phyloP scores from a whole-genome alignment of 2,888 invertebrate species.

The Andrena marginata region DNA sequence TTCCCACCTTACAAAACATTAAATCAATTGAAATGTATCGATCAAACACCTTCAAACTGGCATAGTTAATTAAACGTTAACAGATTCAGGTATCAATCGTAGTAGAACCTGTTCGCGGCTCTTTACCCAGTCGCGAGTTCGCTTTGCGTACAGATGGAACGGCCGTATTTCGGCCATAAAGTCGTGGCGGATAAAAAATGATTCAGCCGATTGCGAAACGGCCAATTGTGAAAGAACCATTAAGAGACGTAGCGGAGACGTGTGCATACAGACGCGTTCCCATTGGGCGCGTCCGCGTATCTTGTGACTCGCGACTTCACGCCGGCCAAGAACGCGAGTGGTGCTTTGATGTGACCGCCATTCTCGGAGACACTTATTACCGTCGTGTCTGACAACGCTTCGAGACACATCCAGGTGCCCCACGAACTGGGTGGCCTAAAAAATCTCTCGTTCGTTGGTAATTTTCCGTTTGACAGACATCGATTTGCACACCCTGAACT shows the following conservation, averaged over 20 bases:
- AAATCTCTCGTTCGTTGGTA: conserved; percentile 6
- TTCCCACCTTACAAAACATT: neutral
- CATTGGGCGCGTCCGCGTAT: conserved; percentile 80
- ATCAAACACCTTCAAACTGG: neutral
- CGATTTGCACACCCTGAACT: neutral
- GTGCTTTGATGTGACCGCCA: conserved; percentile 84
- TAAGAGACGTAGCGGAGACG: conserved; percentile 72
- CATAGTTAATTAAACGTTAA: neutral
- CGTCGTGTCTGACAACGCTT: conserved; percentile 57
- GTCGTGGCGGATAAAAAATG: conserved; percentile 31
- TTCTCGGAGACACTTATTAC: conserved; percentile 84
- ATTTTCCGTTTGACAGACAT: neutral
- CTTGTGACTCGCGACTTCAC: conserved; percentile 79
- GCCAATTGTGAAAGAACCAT: conserved; percentile 76
- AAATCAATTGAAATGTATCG: neutral
- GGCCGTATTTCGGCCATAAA: conserved; percentile 9
- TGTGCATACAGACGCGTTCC: conserved; percentile 73
- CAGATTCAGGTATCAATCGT: neutral
- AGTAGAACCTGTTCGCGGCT: neutral
- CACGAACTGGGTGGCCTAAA: conserved; percentile 20
- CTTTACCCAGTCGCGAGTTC: neutral
- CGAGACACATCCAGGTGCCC: conserved; percentile 21
- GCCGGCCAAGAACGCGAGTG: conserved; percentile 68
- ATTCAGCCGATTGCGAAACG: conserved; percentile 51
- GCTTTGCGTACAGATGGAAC: conserved; percentile 32